Percentiles rank a stretch among this genome's conserved stretches.
These are phyloP conservation scores for Eristalis tenax DNA, from an alignment of 2,888 invertebrate species.

Conservation along the genomic window DNA sequence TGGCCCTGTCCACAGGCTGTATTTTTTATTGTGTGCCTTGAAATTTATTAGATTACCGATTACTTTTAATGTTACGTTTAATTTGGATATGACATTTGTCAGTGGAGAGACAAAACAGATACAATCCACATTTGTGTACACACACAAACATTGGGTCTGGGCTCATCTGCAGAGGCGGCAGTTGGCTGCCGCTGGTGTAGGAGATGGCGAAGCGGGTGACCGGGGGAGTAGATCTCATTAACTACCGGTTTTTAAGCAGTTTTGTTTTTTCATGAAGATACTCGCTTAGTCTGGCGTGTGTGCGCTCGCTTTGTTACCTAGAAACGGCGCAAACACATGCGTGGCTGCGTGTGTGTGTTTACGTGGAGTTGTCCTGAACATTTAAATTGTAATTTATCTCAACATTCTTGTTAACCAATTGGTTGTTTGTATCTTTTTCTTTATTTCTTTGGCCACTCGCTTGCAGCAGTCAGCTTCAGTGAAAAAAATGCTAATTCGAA, in stretches of 20 bases:
- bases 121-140: slow-evolving; percentile 39
- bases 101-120: slow-evolving; percentile 28
- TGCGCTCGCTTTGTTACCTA: not conserved
- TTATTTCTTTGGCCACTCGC: not conserved
- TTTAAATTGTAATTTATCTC: slow-evolving; percentile 72
- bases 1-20: not conserved
- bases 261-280: not conserved
- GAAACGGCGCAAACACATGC: not conserved
- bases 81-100: slow-evolving; percentile 71
- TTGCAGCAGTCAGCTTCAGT: not conserved
- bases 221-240: slow-evolving; percentile 52
- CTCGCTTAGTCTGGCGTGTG: slow-evolving; percentile 4
- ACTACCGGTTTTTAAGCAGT: slow-evolving; percentile 64
- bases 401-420: slow-evolving; percentile 72
- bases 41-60: slow-evolving; percentile 69
- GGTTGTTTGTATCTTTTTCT: slow-evolving; percentile 61
- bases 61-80: slow-evolving; percentile 63
- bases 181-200: not conserved
- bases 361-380: slow-evolving; percentile 39
- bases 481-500: slow-evolving; percentile 65
- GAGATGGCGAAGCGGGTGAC: not conserved
- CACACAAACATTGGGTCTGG: not conserved
- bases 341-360: not conserved
- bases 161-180: not conserved
- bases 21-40: slow-evolving; percentile 45